A percentile compares a stretch with the other conserved stretches of the same genome.
Evolutionary conservation across 2,113 vertebrate genomes (phyloP).

Genomic region (Cinclus mexicanus): DNA sequence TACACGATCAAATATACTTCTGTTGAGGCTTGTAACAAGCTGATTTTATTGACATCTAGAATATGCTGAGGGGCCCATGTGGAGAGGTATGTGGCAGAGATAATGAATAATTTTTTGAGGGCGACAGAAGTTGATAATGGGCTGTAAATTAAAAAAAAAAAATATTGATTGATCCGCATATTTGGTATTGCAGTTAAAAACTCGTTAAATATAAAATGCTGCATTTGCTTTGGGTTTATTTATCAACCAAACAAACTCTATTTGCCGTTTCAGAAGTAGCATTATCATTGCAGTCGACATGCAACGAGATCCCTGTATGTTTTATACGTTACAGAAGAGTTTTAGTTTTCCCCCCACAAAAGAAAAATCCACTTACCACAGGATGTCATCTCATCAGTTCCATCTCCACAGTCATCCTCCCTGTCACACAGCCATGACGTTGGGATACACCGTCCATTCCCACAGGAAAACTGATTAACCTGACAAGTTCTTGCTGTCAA

Average conservation of each 20-base stretch:
- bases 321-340: background rate
- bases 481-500: constrained; percentile 88
- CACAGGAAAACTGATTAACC: constrained; percentile 88
- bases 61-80: background rate
- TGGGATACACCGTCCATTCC: constrained; percentile 91
- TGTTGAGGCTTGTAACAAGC: background rate
- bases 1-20: background rate
- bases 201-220: background rate
- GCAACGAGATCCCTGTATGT: background rate
- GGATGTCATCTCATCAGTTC: constrained; percentile 85
- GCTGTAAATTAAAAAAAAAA: background rate
- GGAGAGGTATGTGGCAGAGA: background rate
- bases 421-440: constrained; percentile 89
- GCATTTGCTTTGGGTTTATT: background rate
- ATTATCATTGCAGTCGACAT: background rate
- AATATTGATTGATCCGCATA: background rate
- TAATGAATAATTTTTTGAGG: background rate
- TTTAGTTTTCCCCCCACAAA: fast-evolving
- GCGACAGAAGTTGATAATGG: background rate
- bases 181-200: background rate
- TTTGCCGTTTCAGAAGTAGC: background rate
- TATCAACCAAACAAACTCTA: background rate
- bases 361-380: constrained; percentile 83
- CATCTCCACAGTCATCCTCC: constrained; percentile 94
- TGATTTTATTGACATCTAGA: background rate